Base-by-base conservation (phyloP, 2,113 vertebrate genomes). In the Equus przewalskii region DNA sequence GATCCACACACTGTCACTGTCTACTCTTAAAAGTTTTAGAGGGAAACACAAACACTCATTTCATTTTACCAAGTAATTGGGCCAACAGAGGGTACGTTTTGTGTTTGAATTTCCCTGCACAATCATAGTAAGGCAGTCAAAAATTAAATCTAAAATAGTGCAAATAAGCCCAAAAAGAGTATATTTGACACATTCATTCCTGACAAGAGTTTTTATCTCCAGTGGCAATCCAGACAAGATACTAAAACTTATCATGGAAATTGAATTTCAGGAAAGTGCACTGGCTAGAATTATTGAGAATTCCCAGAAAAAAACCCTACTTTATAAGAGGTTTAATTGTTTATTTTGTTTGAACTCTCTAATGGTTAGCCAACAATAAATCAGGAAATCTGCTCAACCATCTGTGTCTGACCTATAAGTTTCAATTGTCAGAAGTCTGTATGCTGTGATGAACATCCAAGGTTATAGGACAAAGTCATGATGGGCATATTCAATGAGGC, bases 331-430 rank as follows among this genome's bases (percentile, higher is more conserved):
- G 16, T 30, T 93, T 92, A 76, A 73, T 51, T 7, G n/a, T 84
- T 95, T 93, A 60, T 62, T 96, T 85, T 93, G 58, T 80, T 93
- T 94, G 60, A 96, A 79, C 21, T 95, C 19, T 80, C 36, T 56
- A 80, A n/a, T 73, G 30, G 3, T 81, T 28, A 84, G 26, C 49
- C 58, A 81, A 96, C 12, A 76, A 82, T 87, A 96, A 96, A 67
- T 94, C 3, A 72, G 79, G 51, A 89, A 64, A 89, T 91, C 19
- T 89, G 9, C 2, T 82, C 49, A 72, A 54, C 41, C 82, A 75
- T 67, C 49, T 89, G 33, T 84, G 7, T 82, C 56, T 81, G 65
- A 90, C 62, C 84, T 93, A 6, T 64, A 80, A 64, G 22, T 51
- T 93, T 91, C 65, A 93, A 24, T 72, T 60, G 19, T 94, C 65